Conservation (phyloP, 1,140 invertebrate genomes). For the Heliconius melpomene region DNA sequence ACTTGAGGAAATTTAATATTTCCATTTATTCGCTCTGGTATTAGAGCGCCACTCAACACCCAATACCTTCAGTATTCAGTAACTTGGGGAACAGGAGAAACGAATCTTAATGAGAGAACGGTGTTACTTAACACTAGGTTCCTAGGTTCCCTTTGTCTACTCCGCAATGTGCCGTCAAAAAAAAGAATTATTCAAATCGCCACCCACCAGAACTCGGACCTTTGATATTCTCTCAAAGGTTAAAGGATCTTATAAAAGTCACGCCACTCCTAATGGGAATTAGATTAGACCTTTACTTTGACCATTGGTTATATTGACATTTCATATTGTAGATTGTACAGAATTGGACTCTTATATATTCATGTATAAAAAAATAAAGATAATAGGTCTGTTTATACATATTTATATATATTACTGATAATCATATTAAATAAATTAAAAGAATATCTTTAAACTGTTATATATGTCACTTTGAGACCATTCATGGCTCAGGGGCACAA, state of each 20-base stretch:
- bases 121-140: too few relatives aligned
- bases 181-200: background rate
- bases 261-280: constrained; percentile 45
- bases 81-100: too few relatives aligned
- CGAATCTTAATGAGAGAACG: too few relatives aligned
- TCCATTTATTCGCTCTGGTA: too few relatives aligned
- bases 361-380: too few relatives aligned
- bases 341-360: background rate
- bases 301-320: constrained; percentile 33
- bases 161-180: rapidly evolving
- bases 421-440: background rate
- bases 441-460: background rate
- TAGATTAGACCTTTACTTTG: constrained; percentile 41
- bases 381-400: background rate
- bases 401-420: background rate
- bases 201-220: constrained; percentile 18
- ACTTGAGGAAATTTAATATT: too few relatives aligned
- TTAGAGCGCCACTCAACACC: background rate
- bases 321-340: constrained; percentile 33
- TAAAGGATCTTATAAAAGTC: constrained; percentile 41
- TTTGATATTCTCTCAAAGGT: constrained; percentile 44
- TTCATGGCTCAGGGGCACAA: too few relatives aligned
- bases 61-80: too few relatives aligned
- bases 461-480: background rate
- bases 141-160: too few relatives aligned